Base-by-base conservation (phyloP, 2,888 invertebrate species). In the Physocephala rufipes region DNA sequence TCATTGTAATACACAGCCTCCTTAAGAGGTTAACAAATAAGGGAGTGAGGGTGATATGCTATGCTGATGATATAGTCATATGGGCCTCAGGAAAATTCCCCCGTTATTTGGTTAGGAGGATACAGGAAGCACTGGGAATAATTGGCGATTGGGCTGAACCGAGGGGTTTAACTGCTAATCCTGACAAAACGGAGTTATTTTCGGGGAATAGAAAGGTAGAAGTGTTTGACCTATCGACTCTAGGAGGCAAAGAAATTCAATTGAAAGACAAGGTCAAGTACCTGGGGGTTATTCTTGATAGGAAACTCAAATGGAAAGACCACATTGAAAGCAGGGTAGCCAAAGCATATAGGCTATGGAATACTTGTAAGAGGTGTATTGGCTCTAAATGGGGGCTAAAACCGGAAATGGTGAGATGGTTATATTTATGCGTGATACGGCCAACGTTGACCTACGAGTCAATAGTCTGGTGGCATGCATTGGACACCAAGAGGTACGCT, bases 21-120 rank as follows among this genome's bases (percentile, higher is more conserved):
- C 19, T 49, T 5, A 3, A 19, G 13, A 49, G 4, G 53, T 3
- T n/a, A 21, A 21, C 49, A 4, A 1, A 49, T 15, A 1, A 49
- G n/a, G 49, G 49, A 16, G 4, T 49, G 0, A 15, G 4, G 1
- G 49, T 49, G 5, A n/a, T 2, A 1, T 49, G 49, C 49, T 49
- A 49, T 49, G 49, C 49, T 4, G 49, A 49, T 53, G 53, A 53
- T 21, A 53, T 53, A 53, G 53, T 53, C 4, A 53, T 53, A 3
- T 2, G 1, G 21, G 53, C 21, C 19, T 21, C 53, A 9, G 53
- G 53, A 19, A 53, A 4, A 19, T 49, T 7, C n/a, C 49, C 4
- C 4, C 49, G n/a, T 21, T 53, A 21, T n/a, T 53, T 21, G 2
- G n/a, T 21, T 9, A n/a, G 13, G 21, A 53, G 53, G 7, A 53